Evolutionary conservation across 2,888 invertebrate genomes (phyloP).

Genomic region (Luffia ferchaultella): DNA sequence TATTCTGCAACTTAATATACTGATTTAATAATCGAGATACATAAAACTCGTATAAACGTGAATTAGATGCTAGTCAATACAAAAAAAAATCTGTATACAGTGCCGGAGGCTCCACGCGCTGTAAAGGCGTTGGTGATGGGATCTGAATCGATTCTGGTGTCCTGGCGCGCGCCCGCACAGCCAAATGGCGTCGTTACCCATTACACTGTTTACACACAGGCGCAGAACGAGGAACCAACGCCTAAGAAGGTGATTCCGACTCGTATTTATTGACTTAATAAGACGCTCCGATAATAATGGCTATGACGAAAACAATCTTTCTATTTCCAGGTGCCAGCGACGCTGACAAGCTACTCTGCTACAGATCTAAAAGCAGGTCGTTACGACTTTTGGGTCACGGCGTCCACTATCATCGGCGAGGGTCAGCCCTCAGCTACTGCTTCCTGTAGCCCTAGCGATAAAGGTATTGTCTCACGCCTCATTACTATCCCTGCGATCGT

Average conservation of each 20-base stretch:
- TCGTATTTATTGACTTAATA: not conserved
- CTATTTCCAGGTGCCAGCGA: slow-evolving; percentile 68
- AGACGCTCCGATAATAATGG: not conserved
- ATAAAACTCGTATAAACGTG: no score
- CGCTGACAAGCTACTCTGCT: slow-evolving; percentile 88
- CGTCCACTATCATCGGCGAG: slow-evolving; percentile 93
- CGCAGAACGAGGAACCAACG: slow-evolving; percentile 74
- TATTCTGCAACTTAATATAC: not conserved
- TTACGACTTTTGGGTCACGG: slow-evolving; percentile 95
- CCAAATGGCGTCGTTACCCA: slow-evolving; percentile 94
- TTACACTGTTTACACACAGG: slow-evolving; percentile 90
- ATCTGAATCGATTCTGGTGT: slow-evolving; percentile 87
- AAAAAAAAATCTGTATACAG: no score
- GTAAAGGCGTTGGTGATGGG: slow-evolving; percentile 95
- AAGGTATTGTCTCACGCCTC: slow-evolving; percentile 59
- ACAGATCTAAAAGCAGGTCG: slow-evolving; percentile 83
- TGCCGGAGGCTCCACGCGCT: slow-evolving; percentile 91
- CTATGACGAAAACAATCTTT: not conserved
- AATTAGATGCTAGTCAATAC: no score
- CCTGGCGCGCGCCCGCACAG: slow-evolving; percentile 92
- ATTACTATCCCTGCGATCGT: not conserved
- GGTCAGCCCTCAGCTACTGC: slow-evolving; percentile 91
- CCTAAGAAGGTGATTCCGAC: slow-evolving; percentile 71
- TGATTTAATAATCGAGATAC: not conserved
- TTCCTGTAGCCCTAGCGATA: slow-evolving; percentile 81